Evolutionary conservation across 2,797 vertebrate genomes (phyloP).

Genomic region (Premnoplex brunnescens): DNA sequence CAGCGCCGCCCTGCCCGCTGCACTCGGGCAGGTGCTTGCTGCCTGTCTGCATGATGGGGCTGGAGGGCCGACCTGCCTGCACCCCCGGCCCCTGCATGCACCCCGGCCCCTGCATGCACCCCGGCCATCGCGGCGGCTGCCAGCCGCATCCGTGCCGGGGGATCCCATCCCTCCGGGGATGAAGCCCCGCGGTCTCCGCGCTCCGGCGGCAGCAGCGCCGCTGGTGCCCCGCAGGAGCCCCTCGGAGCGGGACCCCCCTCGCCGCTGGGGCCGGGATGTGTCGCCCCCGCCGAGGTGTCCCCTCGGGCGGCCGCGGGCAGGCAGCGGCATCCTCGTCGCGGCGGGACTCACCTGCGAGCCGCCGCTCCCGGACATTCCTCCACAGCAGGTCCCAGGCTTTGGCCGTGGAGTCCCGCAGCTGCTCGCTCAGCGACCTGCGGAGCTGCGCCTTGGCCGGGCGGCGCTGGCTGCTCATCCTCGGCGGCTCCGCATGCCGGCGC

Average conservation of each 20-base stretch:
- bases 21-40: not conserved
- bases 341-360: slow-evolving; percentile 87
- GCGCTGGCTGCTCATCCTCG: not conserved
- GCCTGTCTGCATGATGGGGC: not conserved
- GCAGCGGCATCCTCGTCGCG: not conserved
- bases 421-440: slow-evolving; percentile 88
- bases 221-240: not conserved
- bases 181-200: not conserved
- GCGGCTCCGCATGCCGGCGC: slow-evolving; percentile 34
- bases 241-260: not conserved
- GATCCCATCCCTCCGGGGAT: not conserved
- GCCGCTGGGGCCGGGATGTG: not conserved
- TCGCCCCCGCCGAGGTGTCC: not conserved
- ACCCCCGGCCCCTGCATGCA: not conserved
- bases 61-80: not conserved
- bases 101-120: not conserved
- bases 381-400: slow-evolving; percentile 92
- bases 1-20: no score
- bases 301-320: not conserved
- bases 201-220: not conserved
- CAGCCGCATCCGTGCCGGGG: not conserved
- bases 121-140: not conserved
- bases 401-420: slow-evolving; percentile 86
- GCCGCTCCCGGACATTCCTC: slow-evolving; percentile 87
- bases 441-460: slow-evolving; percentile 78